Percentiles rank a stretch among this genome's conserved stretches.
Evolutionary conservation across 2,113 vertebrate genomes (phyloP).

Genomic region (Vireo altiloquus): DNA sequence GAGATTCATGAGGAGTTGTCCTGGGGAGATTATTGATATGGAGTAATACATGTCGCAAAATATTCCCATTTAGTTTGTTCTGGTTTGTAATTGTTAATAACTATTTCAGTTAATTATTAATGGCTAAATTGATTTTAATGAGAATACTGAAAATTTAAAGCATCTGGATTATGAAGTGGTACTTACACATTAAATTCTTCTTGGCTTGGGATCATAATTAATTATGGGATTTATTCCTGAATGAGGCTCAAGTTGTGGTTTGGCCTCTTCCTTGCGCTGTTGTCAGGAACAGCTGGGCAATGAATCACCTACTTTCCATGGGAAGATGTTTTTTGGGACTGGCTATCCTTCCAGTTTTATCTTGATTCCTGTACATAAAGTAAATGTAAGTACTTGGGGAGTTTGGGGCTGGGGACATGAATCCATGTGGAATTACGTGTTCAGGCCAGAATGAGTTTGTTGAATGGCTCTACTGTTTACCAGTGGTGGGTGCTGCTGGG

Average conservation of each 20-base stretch:
- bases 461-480: background rate
- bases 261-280: background rate
- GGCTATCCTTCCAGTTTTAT: background rate
- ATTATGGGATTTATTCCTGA: background rate
- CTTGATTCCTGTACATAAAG: background rate
- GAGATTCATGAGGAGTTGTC: background rate
- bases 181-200: background rate
- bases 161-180: background rate
- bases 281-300: background rate
- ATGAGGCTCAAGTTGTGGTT: background rate
- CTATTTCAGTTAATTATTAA: background rate
- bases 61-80: background rate
- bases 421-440: background rate
- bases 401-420: background rate
- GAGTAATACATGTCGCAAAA: background rate
- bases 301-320: background rate
- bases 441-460: background rate
- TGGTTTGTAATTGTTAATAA: background rate
- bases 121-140: background rate
- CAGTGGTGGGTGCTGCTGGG: background rate
- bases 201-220: background rate
- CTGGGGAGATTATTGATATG: background rate
- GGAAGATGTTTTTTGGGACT: background rate
- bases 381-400: background rate
- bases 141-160: background rate